Evolutionary conservation across 2,888 invertebrate genomes (phyloP), one percentile per base, ranked within the genome.

Genomic region (Hoplodrina blanda): DNA sequence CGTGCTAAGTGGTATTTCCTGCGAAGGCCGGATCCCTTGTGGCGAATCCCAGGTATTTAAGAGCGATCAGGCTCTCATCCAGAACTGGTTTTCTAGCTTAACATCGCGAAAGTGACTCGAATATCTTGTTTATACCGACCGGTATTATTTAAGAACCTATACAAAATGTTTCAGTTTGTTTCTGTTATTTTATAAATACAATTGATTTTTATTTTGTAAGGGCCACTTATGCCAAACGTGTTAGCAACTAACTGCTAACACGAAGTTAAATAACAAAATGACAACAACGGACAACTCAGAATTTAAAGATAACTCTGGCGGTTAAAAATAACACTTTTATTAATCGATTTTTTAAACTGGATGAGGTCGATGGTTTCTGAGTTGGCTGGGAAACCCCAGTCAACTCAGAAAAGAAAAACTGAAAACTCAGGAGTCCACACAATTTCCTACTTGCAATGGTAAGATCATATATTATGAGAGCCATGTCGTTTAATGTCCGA

Each of bases 21-120:
- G 78, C 70, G 72, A 71, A 86, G 76, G 79, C 80, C 82, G 87
- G 86, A 87, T 82, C 84, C 86, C 82, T 81, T 44, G 56, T 50
- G 72, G 87, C 90, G 77, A 85, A 81, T 84, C 79, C 83, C 88
- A 91, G 93, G 92, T 95, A 95, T 93, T 93, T 91, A 91, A 93
- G 88, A 89, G 81, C 80, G 80, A 63, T 81, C 84, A 80, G 76
- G 75, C 81, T 82, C 67, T 77, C 82, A 73, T 80, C 79, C 80
- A 85, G 75, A 92, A 94, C 94, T 88, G 92, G 93, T 94, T 94
- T 84, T 86, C 84, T 85, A 85, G 86, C 81, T 85, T 80, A 82
- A 83, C 82, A 89, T 88, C 88, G 91, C 91, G 91, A 92, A 91
- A 91, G 88, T 91, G 69, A 74, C 66, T 84, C 50, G 73, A 68